Percentiles rank a stretch among this genome's conserved stretches.
Evolutionary conservation across 2,888 invertebrate genomes (phyloP).

Genomic region (Eupithecia tripunctaria): DNA sequence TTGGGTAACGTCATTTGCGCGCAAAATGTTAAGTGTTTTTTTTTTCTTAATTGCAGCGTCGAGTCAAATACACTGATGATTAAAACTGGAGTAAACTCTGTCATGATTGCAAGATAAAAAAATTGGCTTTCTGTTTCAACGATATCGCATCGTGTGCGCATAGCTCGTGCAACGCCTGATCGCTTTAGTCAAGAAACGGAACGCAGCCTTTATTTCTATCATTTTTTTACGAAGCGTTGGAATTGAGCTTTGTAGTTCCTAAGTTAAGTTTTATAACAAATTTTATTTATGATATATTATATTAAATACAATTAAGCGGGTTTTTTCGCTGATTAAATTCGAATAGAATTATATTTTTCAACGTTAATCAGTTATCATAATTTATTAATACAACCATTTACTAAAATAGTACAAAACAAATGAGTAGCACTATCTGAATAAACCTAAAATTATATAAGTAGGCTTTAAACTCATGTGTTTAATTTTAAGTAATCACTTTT

Average conservation of each 20-base stretch:
- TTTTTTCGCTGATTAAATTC: not conserved
- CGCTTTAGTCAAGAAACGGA: too few species aligned
- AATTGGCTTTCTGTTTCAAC: too few species aligned
- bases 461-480: slow-evolving; percentile 23
- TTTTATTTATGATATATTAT: not conserved
- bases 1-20: too few species aligned
- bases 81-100: too few species aligned
- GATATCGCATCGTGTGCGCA: too few species aligned
- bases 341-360: not conserved
- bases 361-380: not conserved
- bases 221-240: not conserved
- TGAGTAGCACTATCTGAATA: slow-evolving; percentile 54
- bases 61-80: too few species aligned
- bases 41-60: too few species aligned
- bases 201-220: not conserved
- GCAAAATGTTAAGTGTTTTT: too few species aligned
- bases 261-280: not conserved
- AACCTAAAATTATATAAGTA: slow-evolving; percentile 38
- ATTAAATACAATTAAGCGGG: not conserved
- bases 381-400: slow-evolving; percentile 33
- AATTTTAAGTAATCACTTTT: slow-evolving; percentile 46
- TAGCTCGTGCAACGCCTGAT: too few species aligned
- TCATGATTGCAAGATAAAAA: too few species aligned
- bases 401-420: slow-evolving; percentile 14
- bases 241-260: slow-evolving; percentile 6